These are phyloP conservation scores for Avahi laniger DNA, from an alignment of 2,797 vertebrate genomes.

Conservation along the genomic window DNA sequence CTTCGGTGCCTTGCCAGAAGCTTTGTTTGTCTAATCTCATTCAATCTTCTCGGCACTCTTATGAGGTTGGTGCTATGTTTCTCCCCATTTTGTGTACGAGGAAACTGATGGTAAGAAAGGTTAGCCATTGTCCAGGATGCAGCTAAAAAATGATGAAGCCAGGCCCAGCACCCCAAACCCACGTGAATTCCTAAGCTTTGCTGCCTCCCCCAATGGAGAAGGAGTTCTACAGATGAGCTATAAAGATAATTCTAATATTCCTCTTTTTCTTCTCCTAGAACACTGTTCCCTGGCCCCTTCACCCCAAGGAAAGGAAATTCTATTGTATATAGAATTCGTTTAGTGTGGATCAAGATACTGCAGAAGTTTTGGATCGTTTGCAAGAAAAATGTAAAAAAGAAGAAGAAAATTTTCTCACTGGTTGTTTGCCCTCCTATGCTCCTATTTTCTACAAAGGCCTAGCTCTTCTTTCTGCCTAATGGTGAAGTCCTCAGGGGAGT, in stretches of 20 bases:
- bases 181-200: neutral
- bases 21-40: neutral
- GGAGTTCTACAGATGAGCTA: neutral
- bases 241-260: neutral
- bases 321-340: neutral
- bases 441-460: accelerated
- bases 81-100: neutral
- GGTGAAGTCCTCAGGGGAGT: neutral
- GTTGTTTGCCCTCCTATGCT: neutral
- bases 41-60: neutral
- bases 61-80: neutral
- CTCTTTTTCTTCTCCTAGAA: neutral
- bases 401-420: neutral
- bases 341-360: slow-evolving; percentile 1
- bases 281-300: too few species aligned
- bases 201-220: neutral
- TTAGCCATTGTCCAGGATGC: neutral
- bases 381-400: neutral
- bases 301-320: slow-evolving; percentile 19
- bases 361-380: slow-evolving; percentile 12
- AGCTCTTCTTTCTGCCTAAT: neutral
- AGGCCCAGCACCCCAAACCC: neutral
- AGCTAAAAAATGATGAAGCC: neutral
- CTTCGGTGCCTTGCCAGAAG: neutral
- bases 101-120: neutral